Evolutionary conservation across 2,888 invertebrate species (phyloP), one percentile per base, ranked within the genome.

Genomic region (Odontocolon sp.): DNA sequence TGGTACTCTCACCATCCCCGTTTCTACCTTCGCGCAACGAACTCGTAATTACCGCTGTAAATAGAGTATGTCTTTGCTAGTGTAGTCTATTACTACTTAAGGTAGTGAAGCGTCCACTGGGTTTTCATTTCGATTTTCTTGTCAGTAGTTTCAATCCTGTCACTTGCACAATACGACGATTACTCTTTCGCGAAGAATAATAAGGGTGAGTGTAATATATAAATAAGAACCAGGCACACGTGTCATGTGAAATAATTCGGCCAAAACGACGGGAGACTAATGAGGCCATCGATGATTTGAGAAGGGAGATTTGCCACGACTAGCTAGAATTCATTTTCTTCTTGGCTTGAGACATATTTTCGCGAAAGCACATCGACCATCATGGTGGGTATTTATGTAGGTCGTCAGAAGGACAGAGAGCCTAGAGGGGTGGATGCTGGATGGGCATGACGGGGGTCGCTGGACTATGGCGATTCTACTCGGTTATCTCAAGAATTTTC

Each of bases 1-100:
- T 66, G 38, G 26, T 26, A 45, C 68, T 38, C 57, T 14, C 63
- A 50, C 56, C 36, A 33, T 47, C 57, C 16, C 28, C 21, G 23
- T 28, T 16, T 14, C 23, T 50, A 56, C 33, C 56, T 72, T 26
- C 33, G 61, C 54, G 61, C 76, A 61, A 68, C n/a, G 64, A 80
- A 82, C 82, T 82, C 74, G 84, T 88, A 87, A 89, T 88, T 88
- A 87, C 84, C 82, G 79, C 81, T 77, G 84, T 84, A 87, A 88
- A 88, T 81, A 86, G 79, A 76, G 69, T n/a, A n/a, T 66, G 47
- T 40, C 64, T 38, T 36, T 9, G 56, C 63, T 42, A 18, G 11
- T 42, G n/a, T 11, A 45, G 57, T 42, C 56, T 52, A 69, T 59
- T 52, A 59, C 57, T 36, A 38, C 28, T 54, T 18, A n/a, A 14